Percentiles rank a stretch among this genome's conserved stretches.
Conservation (phyloP, 2,797 vertebrate species). For the Mastacembelus armatus region DNA sequence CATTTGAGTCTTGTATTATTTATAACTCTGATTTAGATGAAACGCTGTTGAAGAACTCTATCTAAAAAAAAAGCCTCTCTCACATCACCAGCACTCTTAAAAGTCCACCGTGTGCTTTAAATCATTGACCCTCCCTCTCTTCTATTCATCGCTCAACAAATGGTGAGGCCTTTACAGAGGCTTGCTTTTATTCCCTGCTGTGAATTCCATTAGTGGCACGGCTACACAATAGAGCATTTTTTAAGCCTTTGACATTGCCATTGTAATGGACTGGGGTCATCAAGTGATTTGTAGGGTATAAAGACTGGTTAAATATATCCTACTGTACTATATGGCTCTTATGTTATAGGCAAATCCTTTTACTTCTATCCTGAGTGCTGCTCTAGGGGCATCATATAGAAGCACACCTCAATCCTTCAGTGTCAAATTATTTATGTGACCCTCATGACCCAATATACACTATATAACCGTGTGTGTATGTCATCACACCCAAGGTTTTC, state of each 20-base stretch:
- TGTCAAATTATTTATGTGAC: slow-evolving; percentile 15
- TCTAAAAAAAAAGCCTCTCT: slow-evolving; percentile 53
- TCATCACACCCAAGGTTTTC: not conserved
- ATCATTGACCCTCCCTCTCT: slow-evolving; percentile 65
- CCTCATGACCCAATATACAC: not conserved
- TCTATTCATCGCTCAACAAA: slow-evolving; percentile 61
- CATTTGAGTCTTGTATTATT: slow-evolving; percentile 73
- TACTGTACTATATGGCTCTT: slow-evolving; percentile 16
- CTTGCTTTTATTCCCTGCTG: slow-evolving; percentile 47
- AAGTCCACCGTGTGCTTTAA: slow-evolving; percentile 62
- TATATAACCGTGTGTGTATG: not conserved
- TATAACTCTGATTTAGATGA: slow-evolving; percentile 70
- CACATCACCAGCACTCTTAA: slow-evolving; percentile 54
- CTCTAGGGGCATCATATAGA: not conserved
- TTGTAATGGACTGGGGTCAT: slow-evolving; percentile 48
- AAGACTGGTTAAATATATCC: slow-evolving; percentile 32
- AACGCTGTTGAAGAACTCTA: slow-evolving; percentile 49
- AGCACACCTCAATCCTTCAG: slow-evolving; percentile 13
- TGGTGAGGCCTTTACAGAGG: slow-evolving; percentile 32
- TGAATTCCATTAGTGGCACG: slow-evolving; percentile 60
- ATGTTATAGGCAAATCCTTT: slow-evolving; percentile 19
- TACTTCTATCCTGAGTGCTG: slow-evolving; percentile 20
- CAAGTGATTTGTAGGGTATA: slow-evolving; percentile 21
- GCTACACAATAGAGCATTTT: slow-evolving; percentile 51
- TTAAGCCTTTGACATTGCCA: slow-evolving; percentile 54